Evolutionary conservation across 2,888 invertebrate species (phyloP).

Genomic region (Hartigia nigra): DNA sequence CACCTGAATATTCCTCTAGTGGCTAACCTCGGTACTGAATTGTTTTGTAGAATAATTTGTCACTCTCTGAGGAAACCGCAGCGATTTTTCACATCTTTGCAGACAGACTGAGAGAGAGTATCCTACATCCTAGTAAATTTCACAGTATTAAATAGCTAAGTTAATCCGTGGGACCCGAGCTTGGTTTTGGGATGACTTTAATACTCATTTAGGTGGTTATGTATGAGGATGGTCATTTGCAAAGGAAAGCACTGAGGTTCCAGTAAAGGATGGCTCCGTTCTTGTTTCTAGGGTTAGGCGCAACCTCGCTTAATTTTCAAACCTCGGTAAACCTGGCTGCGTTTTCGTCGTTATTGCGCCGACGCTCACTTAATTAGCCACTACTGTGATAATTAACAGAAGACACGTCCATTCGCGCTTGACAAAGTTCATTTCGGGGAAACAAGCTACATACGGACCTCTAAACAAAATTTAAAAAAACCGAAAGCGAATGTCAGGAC

Average conservation of each 20-base stretch:
- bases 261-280: constrained; percentile 5
- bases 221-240: not conserved
- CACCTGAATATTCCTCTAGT: not conserved
- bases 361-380: constrained; percentile 25
- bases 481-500: not conserved
- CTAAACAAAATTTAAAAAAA: not conserved
- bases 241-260: constrained; percentile 1
- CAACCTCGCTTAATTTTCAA: constrained; percentile 39
- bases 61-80: not conserved
- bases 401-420: not conserved
- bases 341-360: constrained; percentile 27
- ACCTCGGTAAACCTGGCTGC: constrained; percentile 28
- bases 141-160: not conserved
- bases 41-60: not conserved
- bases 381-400: not conserved
- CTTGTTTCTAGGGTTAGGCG: constrained; percentile 27
- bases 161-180: not conserved
- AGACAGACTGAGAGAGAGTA: not conserved
- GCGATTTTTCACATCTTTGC: not conserved
- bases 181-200: not conserved
- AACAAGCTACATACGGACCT: not conserved
- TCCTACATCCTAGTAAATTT: not conserved
- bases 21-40: not conserved
- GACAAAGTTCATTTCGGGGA: not conserved
- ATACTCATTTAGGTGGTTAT: constrained; percentile 3